Base-by-base conservation (phyloP, 2,113 vertebrate genomes). In the Montifringilla adamsi region DNA sequence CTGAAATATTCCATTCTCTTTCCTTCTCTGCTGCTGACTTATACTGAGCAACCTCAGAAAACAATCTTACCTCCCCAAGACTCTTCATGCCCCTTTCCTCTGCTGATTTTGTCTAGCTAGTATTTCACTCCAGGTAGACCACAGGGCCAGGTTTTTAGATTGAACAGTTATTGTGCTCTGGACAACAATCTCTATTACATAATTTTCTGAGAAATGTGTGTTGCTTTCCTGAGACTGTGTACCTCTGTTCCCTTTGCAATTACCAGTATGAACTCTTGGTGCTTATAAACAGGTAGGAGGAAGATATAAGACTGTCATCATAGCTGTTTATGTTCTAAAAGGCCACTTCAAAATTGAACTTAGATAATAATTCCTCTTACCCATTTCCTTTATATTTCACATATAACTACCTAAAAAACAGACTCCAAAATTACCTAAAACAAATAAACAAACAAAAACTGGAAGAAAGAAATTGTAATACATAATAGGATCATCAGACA, bases 401-500 rank as follows among this genome's bases (percentile, higher is more conserved):
- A 46, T 41, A 24, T 91, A 94, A 87, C 37, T 88, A 91, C 74
- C 88, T 90, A 87, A 94, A 94, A 91, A 96, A 77, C 35, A 55
- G 28, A 58, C 33, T 86, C 43, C 22, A 55, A 91, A 89, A 95
- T 94, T 84, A 92, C 91, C 93, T 88, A 85, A 93, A 94, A 94
- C 69, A 76, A 96, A 94, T 15, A 41, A 82, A 76, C 43, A 95
- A 60, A 75, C 67, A 49, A 24, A 53, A 52, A 31, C 3, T 9
- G 52, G 35, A 79, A 67, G 77, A 59, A 87, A 84, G 14, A 90
- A 84, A 94, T 58, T 55, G n/a, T 53, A 70, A 87, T 50, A 75
- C 31, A 89, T 95, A 87, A 85, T 73, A 75, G 82, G 72, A 94
- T 91, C 83, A 82, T 95, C 93, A 96, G 87, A 77, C 70, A 97